phyloP scores from a whole-genome alignment of 1,140 invertebrate species.

The Drosophila jambulina region DNA sequence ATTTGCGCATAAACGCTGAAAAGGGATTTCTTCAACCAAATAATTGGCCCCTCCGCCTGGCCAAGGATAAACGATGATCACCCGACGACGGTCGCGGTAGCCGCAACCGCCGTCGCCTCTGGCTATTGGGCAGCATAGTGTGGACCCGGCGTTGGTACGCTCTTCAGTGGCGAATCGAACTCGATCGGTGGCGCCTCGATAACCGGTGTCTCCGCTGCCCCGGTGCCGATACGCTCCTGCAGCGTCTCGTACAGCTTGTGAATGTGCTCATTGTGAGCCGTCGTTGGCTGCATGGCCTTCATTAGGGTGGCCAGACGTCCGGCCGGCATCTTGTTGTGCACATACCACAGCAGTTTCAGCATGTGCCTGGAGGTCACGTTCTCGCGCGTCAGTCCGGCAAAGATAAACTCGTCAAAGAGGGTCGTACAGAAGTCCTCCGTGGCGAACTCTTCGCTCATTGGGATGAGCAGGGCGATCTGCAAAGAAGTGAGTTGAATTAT shows the following conservation, averaged over 20 bases:
- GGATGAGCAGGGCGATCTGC: conserved; percentile 93
- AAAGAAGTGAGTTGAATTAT: conserved; percentile 22
- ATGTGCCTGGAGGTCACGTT: conserved; percentile 96
- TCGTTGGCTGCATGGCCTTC: conserved; percentile 94
- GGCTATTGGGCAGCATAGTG: conserved; percentile 86
- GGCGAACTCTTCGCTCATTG: conserved; percentile 96
- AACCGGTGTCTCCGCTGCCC: conserved; percentile 88
- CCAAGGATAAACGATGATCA: conserved; percentile 4
- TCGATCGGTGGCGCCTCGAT: conserved; percentile 84
- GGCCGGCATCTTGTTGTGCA: conserved; percentile 93
- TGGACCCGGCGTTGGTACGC: conserved; percentile 93
- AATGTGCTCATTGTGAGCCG: conserved; percentile 93
- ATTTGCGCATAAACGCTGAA: neutral
- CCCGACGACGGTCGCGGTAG: conserved; percentile 47
- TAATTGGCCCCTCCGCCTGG: neutral
- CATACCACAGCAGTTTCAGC: conserved; percentile 96
- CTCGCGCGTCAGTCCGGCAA: conserved; percentile 93
- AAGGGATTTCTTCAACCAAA: neutral
- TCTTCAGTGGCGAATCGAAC: conserved; percentile 92
- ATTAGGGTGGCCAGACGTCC: conserved; percentile 92
- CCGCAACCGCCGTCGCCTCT: conserved; percentile 44
- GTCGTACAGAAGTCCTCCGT: conserved; percentile 98
- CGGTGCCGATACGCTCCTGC: conserved; percentile 90
- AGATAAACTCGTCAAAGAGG: conserved; percentile 98
- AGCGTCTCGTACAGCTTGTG: conserved; percentile 92